Base-by-base conservation (phyloP, 2,113 vertebrate genomes). In the Vidua chalybeata region DNA sequence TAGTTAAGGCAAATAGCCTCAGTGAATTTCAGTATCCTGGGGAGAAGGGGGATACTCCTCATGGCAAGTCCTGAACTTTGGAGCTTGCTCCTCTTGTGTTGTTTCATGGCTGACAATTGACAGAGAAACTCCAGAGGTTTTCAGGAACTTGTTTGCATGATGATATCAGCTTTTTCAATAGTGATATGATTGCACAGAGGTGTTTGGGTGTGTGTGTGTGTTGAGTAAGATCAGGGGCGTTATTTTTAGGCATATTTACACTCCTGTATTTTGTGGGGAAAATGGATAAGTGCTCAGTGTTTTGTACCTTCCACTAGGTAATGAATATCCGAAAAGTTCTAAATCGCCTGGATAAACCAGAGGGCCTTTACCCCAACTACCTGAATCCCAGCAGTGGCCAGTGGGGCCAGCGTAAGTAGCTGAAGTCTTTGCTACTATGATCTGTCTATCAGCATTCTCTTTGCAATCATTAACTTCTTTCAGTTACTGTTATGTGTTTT, bases 321-420 rank as follows among this genome's bases (percentile, higher is more conserved):
- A 99, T 99, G 99, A 99, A 99, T 96, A 99, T 99, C 97, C 98
- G 99, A 55, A 99, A 98, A 96, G 99, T 99, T 31, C 97, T 99
- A 19, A 99, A 98, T 83, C 98, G 98, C 26, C 97, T 99, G 97
- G 99, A 99, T 95, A 99, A 99, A 95, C 99, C 99, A 37, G 98
- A 99, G 95, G 99, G 99, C 18, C 98, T 99, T 80, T 99, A 99
- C 83, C 99, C 99, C 54, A 99, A 99, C 98, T 99, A 99, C 86
- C 98, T 99, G 97, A 99, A 99, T 97, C 99, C 99, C 74, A 99
- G 98, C 97, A 99, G 99, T 63, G 99, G 99, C 90, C 99, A 99
- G 59, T 99, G 99, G 99, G 99, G 99, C 63, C 99, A 99, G 75
- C 99, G 99, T 99, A 98, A 99, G 99, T 99, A 94, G 30, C 69